Base-by-base conservation (phyloP, 30 jellyfish, hydroid and myxozoan species). In the Nemopilema nomurai region DNA sequence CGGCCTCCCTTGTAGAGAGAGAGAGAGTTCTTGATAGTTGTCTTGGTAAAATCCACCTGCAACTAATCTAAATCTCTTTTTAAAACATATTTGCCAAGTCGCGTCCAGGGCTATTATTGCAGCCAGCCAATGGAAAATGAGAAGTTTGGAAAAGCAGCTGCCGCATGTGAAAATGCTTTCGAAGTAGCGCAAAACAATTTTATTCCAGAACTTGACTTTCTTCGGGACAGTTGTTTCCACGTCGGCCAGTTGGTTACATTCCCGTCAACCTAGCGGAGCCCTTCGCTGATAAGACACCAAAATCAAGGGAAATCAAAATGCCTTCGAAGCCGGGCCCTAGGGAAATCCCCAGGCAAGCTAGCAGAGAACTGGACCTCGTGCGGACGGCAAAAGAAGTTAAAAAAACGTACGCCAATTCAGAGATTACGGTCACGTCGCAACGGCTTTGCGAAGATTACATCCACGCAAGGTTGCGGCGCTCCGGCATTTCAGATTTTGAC, bases 361-460 rank as follows among this genome's bases (percentile, higher is more conserved):
- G n/a, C n/a, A n/a, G n/a, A n/a, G n/a, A n/a, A n/a, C n/a, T n/a
- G n/a, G n/a, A n/a, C n/a, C n/a, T n/a, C n/a, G n/a, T n/a, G n/a
- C n/a, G n/a, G n/a, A 41, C 57, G 13, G 57, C 13, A 41, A 41
- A 41, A 41, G 57, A 41, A 41, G 57, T 41, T 41, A 41, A 41
- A n/a, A 74, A 21, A 21, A 9, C 71, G 33, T 49, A 91, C 78
- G 79, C 97, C 8, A 8, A 85, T 0, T 96, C 85, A 73, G 97
- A 91, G n/a, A 91, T 91, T 0, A 80, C 96, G 18, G 49, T 86
- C 6, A 85, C 97, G 33, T 86, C 97, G 28, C 97, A 91, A 53
- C 75, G 76, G 62, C 88, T 91, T 25, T 91, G 97, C 76, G 97
- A 91, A 41, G 97, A 91, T 76, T 91, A 91, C 82, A 91, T 91